Evolutionary conservation across 1,140 invertebrate species (phyloP).

Genomic region (Amphibalanus amphitrite): DNA sequence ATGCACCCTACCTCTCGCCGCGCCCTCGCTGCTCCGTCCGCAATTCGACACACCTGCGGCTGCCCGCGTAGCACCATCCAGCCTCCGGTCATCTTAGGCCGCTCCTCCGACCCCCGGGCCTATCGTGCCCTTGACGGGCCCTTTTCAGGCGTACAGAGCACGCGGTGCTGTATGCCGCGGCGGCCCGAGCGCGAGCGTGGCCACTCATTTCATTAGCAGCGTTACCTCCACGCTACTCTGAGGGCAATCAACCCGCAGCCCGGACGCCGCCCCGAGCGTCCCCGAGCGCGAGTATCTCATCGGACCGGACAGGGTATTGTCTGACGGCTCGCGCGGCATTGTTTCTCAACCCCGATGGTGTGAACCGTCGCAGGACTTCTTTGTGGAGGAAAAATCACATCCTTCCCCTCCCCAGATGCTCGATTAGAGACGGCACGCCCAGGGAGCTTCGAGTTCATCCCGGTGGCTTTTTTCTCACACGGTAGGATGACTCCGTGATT

Average conservation of each 20-base stretch:
- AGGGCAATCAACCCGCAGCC: background rate
- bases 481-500: too few relatives aligned
- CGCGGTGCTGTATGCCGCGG: background rate
- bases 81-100: too few relatives aligned
- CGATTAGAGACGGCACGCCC: background rate
- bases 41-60: too few relatives aligned
- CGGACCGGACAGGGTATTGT: too few relatives aligned
- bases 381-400: background rate
- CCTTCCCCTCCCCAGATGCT: background rate
- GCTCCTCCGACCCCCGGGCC: too few relatives aligned
- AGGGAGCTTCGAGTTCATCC: too few relatives aligned
- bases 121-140: background rate
- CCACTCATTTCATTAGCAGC: background rate
- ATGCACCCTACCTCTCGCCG: too few relatives aligned
- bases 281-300: background rate
- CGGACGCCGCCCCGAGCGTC: too few relatives aligned
- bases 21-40: too few relatives aligned
- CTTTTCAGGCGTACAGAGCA: background rate
- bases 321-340: background rate
- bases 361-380: background rate
- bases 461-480: background rate
- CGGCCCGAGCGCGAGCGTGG: background rate
- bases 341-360: background rate
- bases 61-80: too few relatives aligned
- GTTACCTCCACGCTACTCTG: background rate